Conservation (phyloP, 2,113 vertebrate species). For the Rhadina sibilatrix region DNA sequence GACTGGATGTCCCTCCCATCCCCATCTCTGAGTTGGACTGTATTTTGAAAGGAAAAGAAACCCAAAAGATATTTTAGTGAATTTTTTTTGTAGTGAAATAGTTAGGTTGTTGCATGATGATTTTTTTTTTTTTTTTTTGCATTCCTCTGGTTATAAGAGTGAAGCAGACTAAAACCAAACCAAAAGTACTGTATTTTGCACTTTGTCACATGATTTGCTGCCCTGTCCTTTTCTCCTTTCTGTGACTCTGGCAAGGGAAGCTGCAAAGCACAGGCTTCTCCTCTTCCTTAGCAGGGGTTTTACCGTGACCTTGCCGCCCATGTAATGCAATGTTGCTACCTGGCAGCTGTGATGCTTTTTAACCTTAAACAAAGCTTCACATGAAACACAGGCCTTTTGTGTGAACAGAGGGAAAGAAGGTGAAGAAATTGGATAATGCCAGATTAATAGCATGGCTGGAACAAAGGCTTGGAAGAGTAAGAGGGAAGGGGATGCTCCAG, state of each 20-base stretch:
- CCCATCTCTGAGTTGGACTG: background rate
- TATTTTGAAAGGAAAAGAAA: background rate
- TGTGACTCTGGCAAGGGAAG: background rate
- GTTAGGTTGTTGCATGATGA: background rate
- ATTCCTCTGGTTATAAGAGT: background rate
- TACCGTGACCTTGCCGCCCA: background rate
- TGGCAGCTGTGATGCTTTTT: background rate
- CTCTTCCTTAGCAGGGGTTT: background rate
- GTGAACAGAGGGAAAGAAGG: background rate
- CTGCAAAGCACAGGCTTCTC: background rate
- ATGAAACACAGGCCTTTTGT: slow-evolving; percentile 33
- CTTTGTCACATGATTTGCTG: background rate
- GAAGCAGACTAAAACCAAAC: background rate
- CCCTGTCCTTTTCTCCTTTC: background rate
- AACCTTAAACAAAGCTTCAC: background rate
- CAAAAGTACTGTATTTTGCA: background rate
- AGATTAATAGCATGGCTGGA: background rate
- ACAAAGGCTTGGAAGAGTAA: slow-evolving; percentile 1
- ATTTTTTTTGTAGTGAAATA: background rate
- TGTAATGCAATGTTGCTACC: background rate
- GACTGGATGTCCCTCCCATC: background rate
- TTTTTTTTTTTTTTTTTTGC: background rate
- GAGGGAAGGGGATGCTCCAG: background rate
- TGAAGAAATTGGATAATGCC: background rate
- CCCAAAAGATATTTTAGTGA: background rate